Evolutionary conservation across 2,888 invertebrate genomes (phyloP).

Genomic region (Chrysopilus asiliformis): DNA sequence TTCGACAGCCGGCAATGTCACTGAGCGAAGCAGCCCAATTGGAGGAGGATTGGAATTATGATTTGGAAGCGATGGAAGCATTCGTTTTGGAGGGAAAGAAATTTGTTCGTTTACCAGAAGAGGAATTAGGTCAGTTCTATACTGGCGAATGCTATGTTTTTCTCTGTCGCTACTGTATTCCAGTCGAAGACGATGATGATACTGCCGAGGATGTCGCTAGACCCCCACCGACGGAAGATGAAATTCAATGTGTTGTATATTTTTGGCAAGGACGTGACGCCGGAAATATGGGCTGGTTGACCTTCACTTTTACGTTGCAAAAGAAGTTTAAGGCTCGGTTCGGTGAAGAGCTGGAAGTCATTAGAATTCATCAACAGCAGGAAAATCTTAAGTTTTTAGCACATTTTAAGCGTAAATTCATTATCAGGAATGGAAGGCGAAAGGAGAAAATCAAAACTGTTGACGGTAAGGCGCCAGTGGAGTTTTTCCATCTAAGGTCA

Average conservation of each 20-base stretch:
- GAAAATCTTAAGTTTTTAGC: constrained; percentile 97
- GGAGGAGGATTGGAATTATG: constrained; percentile 96
- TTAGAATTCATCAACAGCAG: constrained; percentile 95
- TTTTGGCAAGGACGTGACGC: constrained; percentile 99
- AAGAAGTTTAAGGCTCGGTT: constrained; percentile 84
- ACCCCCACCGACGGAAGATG: constrained; percentile 31
- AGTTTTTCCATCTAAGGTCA: constrained; percentile 89
- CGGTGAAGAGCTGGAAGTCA: constrained; percentile 83
- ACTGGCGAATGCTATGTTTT: constrained; percentile 96
- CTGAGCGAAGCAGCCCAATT: constrained; percentile 71
- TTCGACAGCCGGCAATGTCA: constrained; percentile 81
- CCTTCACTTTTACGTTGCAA: constrained; percentile 92
- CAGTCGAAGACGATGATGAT: constrained; percentile 49
- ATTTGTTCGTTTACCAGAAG: constrained; percentile 91
- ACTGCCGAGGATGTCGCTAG: constrained; percentile 34
- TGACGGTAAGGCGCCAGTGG: constrained; percentile 48
- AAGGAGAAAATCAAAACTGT: constrained; percentile 38
- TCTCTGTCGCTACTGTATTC: constrained; percentile 88
- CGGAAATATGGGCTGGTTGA: constrained; percentile 98
- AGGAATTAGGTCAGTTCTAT: constrained; percentile 83
- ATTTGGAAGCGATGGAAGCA: constrained; percentile 93
- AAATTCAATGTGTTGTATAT: constrained; percentile 90
- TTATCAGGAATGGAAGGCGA: constrained; percentile 79
- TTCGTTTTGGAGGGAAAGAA: constrained; percentile 94
- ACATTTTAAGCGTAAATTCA: constrained; percentile 88